These are phyloP conservation scores for Melanostigma gelatinosum DNA, from an alignment of 2,113 vertebrate genomes.

Conservation along the genomic window DNA sequence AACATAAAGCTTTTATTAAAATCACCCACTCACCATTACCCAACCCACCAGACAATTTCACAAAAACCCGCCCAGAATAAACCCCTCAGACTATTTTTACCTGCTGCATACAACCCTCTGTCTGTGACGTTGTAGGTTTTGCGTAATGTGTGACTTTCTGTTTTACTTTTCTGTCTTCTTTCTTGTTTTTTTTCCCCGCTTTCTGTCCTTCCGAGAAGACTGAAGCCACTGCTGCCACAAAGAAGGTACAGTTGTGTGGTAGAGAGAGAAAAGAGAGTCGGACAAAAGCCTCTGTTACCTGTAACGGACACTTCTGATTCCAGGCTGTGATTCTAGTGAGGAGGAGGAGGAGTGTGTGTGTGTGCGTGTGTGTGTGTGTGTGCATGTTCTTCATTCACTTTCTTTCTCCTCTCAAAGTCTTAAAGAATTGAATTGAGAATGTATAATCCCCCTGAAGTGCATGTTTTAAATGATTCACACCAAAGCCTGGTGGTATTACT, in stretches of 20 bases:
- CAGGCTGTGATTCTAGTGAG: constrained; percentile 10
- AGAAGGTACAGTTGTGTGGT: constrained; percentile 69
- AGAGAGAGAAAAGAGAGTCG: constrained; percentile 16
- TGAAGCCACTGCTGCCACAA: constrained; percentile 62
- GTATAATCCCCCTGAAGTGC: not conserved
- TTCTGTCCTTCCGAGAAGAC: constrained; percentile 61
- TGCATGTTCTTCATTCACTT: not conserved
- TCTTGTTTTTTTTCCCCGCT: not conserved
- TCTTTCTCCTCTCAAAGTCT: not conserved
- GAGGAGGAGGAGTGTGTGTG: not conserved
- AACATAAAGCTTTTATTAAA: constrained; percentile 57
- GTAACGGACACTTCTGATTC: constrained; percentile 30
- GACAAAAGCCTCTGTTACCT: not conserved
- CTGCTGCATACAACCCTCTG: constrained; percentile 10
- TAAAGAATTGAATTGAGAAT: not conserved
- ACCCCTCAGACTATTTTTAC: not conserved
- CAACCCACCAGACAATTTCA: constrained; percentile 40
- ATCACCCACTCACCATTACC: constrained; percentile 37
- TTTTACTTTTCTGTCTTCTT: constrained; percentile 36
- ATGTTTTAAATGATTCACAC: not conserved
- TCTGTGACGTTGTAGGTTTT: not conserved
- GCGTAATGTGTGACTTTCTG: constrained; percentile 9
- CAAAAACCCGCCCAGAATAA: constrained; percentile 18
- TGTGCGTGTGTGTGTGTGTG: not conserved
- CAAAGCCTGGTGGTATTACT: not conserved